A percentile compares a stretch with the other conserved stretches of the same genome.
These are phyloP conservation scores for Pseudotriccus pelzelni DNA, from an alignment of 2,797 vertebrate species.

Conservation along the genomic window DNA sequence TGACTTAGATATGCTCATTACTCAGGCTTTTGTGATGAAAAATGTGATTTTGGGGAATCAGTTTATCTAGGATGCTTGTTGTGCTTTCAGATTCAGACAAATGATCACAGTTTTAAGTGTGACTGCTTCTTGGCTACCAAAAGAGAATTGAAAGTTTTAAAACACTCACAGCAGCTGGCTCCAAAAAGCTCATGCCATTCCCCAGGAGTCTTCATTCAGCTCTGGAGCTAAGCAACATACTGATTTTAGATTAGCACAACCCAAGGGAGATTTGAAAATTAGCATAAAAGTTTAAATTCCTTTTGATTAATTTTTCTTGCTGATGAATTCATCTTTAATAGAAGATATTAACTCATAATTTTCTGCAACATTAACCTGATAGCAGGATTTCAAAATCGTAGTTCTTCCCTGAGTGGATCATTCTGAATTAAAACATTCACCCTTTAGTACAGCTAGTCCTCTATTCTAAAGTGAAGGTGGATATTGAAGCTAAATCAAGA, in stretches of 20 bases:
- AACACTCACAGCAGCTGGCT: not conserved
- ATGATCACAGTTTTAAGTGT: not conserved
- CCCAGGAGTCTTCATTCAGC: not conserved
- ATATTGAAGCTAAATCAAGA: not conserved
- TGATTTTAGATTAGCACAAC: not conserved
- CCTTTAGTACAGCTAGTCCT: not conserved
- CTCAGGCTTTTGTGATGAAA: not conserved
- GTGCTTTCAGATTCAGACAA: not conserved
- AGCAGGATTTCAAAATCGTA: not conserved
- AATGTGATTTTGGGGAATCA: not conserved
- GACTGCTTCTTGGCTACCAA: not conserved
- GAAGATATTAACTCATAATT: not conserved
- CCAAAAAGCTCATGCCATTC: not conserved
- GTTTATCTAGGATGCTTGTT: not conserved
- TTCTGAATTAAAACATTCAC: not conserved
- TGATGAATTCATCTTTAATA: not conserved
- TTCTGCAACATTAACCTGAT: not conserved
- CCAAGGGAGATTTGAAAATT: not conserved
- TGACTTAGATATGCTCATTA: not conserved
- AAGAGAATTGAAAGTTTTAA: not conserved
- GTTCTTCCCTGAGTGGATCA: not conserved
- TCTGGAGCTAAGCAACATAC: not conserved
- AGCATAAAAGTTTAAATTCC: not conserved
- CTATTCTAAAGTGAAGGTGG: not conserved
- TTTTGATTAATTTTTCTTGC: slow-evolving; percentile 4